Conservation (phyloP, 2,113 vertebrate genomes). For the Crotalus tigris region DNA sequence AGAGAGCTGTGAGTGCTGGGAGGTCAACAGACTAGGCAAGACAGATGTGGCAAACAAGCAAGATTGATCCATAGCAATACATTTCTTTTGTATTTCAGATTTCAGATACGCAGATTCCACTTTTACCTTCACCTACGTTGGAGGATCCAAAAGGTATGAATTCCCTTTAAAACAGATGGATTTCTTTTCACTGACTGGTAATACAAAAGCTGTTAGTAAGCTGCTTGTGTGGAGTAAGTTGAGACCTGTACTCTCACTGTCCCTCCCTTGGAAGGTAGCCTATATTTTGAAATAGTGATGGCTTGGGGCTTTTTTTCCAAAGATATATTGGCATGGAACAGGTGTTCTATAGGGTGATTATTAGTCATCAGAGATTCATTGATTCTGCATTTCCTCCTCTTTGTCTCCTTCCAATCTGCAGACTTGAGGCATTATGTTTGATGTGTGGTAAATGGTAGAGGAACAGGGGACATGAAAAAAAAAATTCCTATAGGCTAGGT, state of each 20-base stretch:
- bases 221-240: not conserved
- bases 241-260: not conserved
- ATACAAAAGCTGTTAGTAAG: conserved; percentile 21
- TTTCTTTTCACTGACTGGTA: conserved; percentile 54
- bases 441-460: fast-evolving
- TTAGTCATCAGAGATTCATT: fast-evolving
- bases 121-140: conserved; percentile 85
- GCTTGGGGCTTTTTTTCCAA: not conserved
- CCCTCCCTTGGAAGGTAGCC: not conserved
- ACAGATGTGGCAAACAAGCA: not conserved
- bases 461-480: not conserved
- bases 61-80: conserved; percentile 5
- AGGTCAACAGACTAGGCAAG: not conserved
- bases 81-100: conserved; percentile 74
- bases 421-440: not conserved
- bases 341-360: conserved; percentile 27
- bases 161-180: conserved; percentile 35
- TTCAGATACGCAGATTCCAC: conserved; percentile 88
- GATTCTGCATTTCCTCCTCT: not conserved
- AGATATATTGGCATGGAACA: conserved; percentile 6
- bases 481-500: not conserved
- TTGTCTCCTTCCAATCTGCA: fast-evolving
- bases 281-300: not conserved
- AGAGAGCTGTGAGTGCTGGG: not conserved
- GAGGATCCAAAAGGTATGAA: conserved; percentile 85